A percentile compares a stretch with the other conserved stretches of the same genome.
Evolutionary conservation across 2,888 invertebrate genomes (phyloP).

Genomic region (Pseudoips prasinana): DNA sequence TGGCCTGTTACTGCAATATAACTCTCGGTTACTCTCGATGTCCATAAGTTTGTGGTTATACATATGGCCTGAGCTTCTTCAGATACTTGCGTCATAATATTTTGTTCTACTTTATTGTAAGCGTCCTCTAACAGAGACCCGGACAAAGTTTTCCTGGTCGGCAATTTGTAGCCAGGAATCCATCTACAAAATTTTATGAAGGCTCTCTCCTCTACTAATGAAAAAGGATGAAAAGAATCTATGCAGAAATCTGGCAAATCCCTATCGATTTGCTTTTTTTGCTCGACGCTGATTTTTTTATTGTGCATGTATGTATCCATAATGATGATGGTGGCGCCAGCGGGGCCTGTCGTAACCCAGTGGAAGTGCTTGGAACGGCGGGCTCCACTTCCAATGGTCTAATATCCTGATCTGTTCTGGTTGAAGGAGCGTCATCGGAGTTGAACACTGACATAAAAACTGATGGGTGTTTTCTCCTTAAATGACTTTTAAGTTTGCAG

Average conservation of each 20-base stretch:
- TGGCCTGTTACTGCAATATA: neutral
- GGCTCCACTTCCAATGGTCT: too few relatives aligned
- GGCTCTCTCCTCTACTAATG: conserved; percentile 28
- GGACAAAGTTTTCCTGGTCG: conserved; percentile 26
- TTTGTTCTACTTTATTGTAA: neutral
- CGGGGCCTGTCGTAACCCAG: too few relatives aligned
- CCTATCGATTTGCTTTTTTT: conserved; percentile 15
- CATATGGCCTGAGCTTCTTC: neutral
- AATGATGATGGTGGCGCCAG: too few relatives aligned
- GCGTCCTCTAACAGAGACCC: conserved; percentile 10
- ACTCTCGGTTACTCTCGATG: conserved; percentile 4
- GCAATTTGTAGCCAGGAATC: conserved; percentile 29
- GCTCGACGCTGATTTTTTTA: too few relatives aligned
- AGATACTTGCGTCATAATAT: too few relatives aligned
- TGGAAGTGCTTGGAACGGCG: too few relatives aligned
- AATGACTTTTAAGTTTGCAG: too few relatives aligned
- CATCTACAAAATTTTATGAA: conserved; percentile 25
- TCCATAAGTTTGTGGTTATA: neutral
- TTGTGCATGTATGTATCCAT: too few relatives aligned
- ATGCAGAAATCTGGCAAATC: conserved; percentile 4
- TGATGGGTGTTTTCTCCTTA: too few relatives aligned
- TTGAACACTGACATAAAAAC: too few relatives aligned
- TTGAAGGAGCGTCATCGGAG: too few relatives aligned
- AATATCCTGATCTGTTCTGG: too few relatives aligned
- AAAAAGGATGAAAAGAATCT: conserved; percentile 28